Percentiles rank a stretch among this genome's conserved stretches.
Evolutionary conservation across 2,888 invertebrate species (phyloP).

Genomic region (Incurvaria masculella): DNA sequence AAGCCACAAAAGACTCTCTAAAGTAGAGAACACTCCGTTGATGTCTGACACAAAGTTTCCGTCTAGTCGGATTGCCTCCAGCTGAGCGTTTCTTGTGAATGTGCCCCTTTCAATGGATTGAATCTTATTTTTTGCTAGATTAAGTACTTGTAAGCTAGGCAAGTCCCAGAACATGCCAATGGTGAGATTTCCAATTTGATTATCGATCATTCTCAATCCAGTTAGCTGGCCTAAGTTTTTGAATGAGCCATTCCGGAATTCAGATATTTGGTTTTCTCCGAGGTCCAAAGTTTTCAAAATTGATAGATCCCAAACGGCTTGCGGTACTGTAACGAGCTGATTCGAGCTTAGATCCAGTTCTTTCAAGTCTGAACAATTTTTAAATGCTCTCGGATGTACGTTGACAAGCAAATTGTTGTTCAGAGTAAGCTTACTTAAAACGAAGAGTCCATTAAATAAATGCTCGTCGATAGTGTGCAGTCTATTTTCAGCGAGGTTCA

Average conservation of each 20-base stretch:
- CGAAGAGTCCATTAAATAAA: constrained; percentile 80
- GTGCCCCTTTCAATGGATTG: constrained; percentile 81
- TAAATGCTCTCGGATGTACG: constrained; percentile 77
- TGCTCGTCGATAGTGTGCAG: constrained; percentile 77
- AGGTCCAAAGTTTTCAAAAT: constrained; percentile 86
- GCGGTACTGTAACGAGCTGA: constrained; percentile 76
- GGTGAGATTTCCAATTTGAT: constrained; percentile 81
- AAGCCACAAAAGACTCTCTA: constrained; percentile 81
- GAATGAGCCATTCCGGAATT: constrained; percentile 81
- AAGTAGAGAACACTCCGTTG: constrained; percentile 83
- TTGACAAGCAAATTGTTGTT: constrained; percentile 81
- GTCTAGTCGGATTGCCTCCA: constrained; percentile 85
- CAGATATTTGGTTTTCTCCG: constrained; percentile 86
- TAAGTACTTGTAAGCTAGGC: constrained; percentile 79
- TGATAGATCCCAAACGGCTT: constrained; percentile 75
- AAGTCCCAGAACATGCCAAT: constrained; percentile 85
- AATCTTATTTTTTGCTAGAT: constrained; percentile 87
- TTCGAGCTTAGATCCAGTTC: constrained; percentile 88
- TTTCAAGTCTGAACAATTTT: constrained; percentile 84
- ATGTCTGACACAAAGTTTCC: constrained; percentile 86
- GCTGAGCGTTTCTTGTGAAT: constrained; percentile 74
- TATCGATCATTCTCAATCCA: constrained; percentile 84
- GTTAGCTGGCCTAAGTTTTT: constrained; percentile 83
- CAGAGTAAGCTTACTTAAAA: constrained; percentile 77
- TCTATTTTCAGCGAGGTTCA: constrained; percentile 86